Base-by-base conservation (phyloP, 2,113 vertebrate genomes). In the Axis porcinus region DNA sequence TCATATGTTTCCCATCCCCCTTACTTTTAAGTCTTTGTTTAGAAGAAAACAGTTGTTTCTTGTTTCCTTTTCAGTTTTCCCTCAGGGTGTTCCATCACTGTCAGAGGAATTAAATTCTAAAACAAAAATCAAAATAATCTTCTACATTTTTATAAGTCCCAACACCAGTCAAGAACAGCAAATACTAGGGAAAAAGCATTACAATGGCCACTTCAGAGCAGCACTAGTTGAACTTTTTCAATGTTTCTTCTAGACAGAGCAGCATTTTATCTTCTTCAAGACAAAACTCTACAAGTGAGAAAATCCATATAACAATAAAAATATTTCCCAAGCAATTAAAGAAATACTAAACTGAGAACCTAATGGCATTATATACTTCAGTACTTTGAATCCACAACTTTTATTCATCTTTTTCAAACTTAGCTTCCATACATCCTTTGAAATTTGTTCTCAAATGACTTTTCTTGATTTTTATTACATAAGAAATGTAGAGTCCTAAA, bases 51-150 rank as follows among this genome's bases (percentile, higher is more conserved):
- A 78, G 6, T 85, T 94, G 52, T 7, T 86, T 91, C 60, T 92
- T 55, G 33, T 55, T 36, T 81, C 36, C 55, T 94, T 90, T 95
- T 76, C 40, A 82, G 28, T 95, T 83, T 88, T 89, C 62, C 95
- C 54, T 1, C 82, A 87, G 94, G 86, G 86, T 47, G 83, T 87
- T 95, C 60, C 86, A 97, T 96, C 97, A 98, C 95, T 98, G 81
- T 97, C 54, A 95, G 43, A 85, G 9, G 90, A 92, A 94, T 96
- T 78, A 95, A 96, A 91, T 92, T 92, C 74, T 95, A 94, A 97
- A 84, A 95, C 57, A 96, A 81, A 84, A 94, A 76, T 89, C 16
- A 97, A 89, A 95, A 94, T 79, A 97, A 86, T 86, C 43, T 93
- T 54, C 12, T 36, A 92, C 9, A 60, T 78, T 94, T 98, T 91